Conservation (phyloP, 2,888 invertebrate genomes). For the Synergus gifuensis region DNA sequence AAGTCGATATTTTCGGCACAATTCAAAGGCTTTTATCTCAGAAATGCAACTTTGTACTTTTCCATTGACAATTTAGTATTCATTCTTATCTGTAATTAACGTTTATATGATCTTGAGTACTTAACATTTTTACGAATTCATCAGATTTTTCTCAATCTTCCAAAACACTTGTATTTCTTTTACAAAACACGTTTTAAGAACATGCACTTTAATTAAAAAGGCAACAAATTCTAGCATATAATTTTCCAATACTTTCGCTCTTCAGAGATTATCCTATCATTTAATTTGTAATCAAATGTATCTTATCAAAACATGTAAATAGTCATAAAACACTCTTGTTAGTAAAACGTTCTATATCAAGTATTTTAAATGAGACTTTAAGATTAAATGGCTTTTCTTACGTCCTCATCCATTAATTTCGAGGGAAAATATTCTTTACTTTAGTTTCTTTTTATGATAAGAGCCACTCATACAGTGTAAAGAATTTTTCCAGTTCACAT, state of each 20-base stretch:
- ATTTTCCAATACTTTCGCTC: not conserved
- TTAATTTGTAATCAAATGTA: not conserved
- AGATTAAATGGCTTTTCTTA: not conserved
- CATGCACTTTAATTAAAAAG: not conserved
- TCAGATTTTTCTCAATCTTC: not conserved
- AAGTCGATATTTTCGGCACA: not conserved
- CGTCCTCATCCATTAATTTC: not conserved
- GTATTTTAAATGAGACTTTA: not conserved
- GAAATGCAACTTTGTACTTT: slow-evolving; percentile 21
- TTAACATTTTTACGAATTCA: slow-evolving; percentile 14
- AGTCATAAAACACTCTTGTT: not conserved
- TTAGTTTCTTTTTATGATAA: not conserved
- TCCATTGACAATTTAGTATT: not conserved
- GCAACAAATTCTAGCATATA: not conserved
- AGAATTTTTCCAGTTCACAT: not conserved
- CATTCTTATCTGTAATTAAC: slow-evolving; percentile 19
- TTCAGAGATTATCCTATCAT: not conserved
- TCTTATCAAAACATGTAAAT: not conserved
- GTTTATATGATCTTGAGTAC: slow-evolving; percentile 2
- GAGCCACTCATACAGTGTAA: not conserved
- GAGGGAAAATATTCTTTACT: not conserved
- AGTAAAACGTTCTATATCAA: not conserved
- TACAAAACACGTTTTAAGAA: not conserved
- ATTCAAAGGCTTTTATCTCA: slow-evolving; percentile 5
- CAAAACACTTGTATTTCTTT: not conserved